Evolutionary conservation across 2,888 invertebrate species (phyloP).

Genomic region (Monoplex corrugatus): DNA sequence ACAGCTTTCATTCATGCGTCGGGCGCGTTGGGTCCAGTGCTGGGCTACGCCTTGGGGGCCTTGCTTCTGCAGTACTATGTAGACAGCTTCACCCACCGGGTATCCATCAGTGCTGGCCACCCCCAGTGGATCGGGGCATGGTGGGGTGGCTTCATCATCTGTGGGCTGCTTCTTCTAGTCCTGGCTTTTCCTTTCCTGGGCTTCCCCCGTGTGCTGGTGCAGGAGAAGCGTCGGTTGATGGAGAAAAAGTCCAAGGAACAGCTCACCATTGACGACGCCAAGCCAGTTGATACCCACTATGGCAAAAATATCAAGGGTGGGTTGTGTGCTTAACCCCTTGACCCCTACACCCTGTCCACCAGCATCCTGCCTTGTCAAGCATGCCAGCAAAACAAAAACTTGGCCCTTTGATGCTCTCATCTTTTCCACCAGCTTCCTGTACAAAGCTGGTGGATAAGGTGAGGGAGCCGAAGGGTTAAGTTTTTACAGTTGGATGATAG

Average conservation of each 20-base stretch:
- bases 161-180: conserved; percentile 91
- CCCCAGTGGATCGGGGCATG: conserved; percentile 81
- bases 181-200: conserved; percentile 96
- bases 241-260: conserved; percentile 72
- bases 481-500: too few relatives aligned
- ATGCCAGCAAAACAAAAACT: too few relatives aligned
- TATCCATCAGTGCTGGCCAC: conserved; percentile 82
- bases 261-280: conserved; percentile 58
- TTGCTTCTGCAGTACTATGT: conserved; percentile 95
- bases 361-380: too few relatives aligned
- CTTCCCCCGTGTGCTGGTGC: conserved; percentile 88
- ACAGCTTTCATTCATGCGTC: conserved; percentile 97
- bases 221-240: conserved; percentile 69
- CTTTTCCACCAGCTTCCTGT: too few relatives aligned
- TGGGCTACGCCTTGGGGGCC: conserved; percentile 95
- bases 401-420: too few relatives aligned
- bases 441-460: too few relatives aligned
- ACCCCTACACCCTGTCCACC: too few relatives aligned
- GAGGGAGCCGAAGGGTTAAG: too few relatives aligned
- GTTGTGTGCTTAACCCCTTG: too few relatives aligned
- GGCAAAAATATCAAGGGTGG: conserved; percentile 94
- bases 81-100: conserved; percentile 88
- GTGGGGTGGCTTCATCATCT: conserved; percentile 91
- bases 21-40: conserved; percentile 97
- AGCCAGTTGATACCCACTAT: conserved; percentile 83